Base-by-base conservation (phyloP, 2,113 vertebrate species). In the Triplophysa tibetana region DNA sequence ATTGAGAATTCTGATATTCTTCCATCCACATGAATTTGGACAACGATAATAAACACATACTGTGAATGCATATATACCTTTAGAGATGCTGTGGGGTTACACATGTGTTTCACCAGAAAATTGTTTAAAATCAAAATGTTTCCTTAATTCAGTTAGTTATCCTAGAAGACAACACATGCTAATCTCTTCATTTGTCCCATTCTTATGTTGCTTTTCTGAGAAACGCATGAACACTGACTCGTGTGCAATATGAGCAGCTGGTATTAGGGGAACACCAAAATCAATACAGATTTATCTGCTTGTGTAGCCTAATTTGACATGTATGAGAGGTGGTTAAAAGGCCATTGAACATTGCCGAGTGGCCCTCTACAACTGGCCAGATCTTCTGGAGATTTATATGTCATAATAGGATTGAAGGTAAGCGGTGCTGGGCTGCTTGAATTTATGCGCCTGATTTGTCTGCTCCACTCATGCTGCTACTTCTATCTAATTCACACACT, bases 321-420 rank as follows among this genome's bases (percentile, higher is more conserved):
- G 62, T 65, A 65, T 16, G 74, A 65, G 74, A 77, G 74, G 41
- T 33, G 78, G 41, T 54, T 23, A 50, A n/a, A 62, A 52, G 23
- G 67, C 68, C 78, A 70, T 17, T 80, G 69, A 63, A 64, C 69
- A 77, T 77, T 73, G 69, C 69, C 70, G 41, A 56, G 70, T 81
- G 61, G 48, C 23, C 58, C 70, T 75, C 70, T 60, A 50, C 62
- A 66, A 75, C 79, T 67, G 23, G 70, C 50, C 79, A 73, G 79
- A 65, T 74, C 79, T 74, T 81, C 70, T 81, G 79, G 70, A 81
- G 79, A 60, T 74, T 81, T 81, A 81, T 73, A 65, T 74, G 62
- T 58, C 60, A 29, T 86, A 88, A 88, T 84, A 84, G 85, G 83
- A 85, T 88, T 88, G 85, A 77, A 61, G 62, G 78, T 83, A 86